Evolutionary conservation across 1,140 invertebrate species (phyloP).

Genomic region (Homalodisca vitripennis): DNA sequence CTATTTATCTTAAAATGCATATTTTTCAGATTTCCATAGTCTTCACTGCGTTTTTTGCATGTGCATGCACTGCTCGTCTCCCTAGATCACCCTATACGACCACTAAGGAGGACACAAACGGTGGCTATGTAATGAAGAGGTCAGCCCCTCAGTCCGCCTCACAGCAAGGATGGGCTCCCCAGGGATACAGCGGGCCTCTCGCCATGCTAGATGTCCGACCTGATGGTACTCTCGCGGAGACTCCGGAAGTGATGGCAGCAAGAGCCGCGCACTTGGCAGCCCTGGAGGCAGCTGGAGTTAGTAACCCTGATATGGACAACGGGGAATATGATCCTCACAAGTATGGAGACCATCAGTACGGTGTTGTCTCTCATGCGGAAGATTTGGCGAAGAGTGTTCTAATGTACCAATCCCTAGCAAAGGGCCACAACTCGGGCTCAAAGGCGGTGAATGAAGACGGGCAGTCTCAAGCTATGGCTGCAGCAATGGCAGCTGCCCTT

Average conservation of each 20-base stretch:
- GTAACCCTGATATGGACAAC: neutral
- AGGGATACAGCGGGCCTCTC: constrained; percentile 39
- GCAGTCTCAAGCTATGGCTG: neutral
- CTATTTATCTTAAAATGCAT: too few species aligned
- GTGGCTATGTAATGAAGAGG: too few species aligned
- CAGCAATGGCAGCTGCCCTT: neutral
- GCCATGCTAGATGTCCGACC: constrained; percentile 46
- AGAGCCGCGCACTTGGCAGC: constrained; percentile 57
- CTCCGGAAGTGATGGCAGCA: constrained; percentile 56
- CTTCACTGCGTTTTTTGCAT: too few species aligned
- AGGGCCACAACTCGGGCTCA: too few species aligned
- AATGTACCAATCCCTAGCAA: neutral
- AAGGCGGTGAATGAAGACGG: too few species aligned
- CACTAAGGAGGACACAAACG: too few species aligned
- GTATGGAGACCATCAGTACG: constrained; percentile 1
- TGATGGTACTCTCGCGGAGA: constrained; percentile 58
- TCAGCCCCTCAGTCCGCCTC: too few species aligned
- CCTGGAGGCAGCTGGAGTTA: constrained; percentile 54
- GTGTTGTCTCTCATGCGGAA: neutral
- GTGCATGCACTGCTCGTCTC: too few species aligned
- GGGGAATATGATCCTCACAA: neutral
- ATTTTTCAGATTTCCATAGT: too few species aligned
- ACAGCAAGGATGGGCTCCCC: too few species aligned
- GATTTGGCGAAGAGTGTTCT: neutral
- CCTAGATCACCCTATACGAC: too few species aligned